phyloP scores from a whole-genome alignment of 2,797 vertebrate species.

The Lophius americanus region DNA sequence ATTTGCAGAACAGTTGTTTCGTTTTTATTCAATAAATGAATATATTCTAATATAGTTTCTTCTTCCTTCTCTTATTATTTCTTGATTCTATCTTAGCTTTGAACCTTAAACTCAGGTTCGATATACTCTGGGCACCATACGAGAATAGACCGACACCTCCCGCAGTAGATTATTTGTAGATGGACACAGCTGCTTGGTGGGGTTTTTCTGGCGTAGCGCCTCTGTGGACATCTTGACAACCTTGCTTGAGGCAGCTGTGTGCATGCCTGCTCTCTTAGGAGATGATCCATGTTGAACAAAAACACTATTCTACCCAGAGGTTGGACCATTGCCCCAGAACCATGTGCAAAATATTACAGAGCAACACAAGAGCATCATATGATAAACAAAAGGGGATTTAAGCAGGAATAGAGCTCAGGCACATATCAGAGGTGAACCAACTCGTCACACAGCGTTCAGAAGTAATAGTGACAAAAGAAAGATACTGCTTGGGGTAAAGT shows the following conservation, averaged over 20 bases:
- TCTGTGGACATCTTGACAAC: slow-evolving; percentile 68
- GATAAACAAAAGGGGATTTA: slow-evolving; percentile 62
- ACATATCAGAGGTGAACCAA: slow-evolving; percentile 49
- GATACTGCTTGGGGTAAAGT: slow-evolving; percentile 3
- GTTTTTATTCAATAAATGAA: too few relatives aligned
- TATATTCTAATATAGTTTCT: background rate
- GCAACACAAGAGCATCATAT: slow-evolving; percentile 78
- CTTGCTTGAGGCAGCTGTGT: slow-evolving; percentile 66
- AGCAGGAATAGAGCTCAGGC: slow-evolving; percentile 56
- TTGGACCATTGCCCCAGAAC: slow-evolving; percentile 69
- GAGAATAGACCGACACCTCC: slow-evolving; percentile 61
- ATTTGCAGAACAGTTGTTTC: too few relatives aligned
- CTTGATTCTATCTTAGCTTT: slow-evolving; percentile 16
- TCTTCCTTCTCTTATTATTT: background rate
- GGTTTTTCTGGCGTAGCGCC: slow-evolving; percentile 60
- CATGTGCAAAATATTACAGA: slow-evolving; percentile 79
- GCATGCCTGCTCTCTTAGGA: slow-evolving; percentile 55
- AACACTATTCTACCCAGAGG: slow-evolving; percentile 74
- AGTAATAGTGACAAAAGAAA: slow-evolving; percentile 35
- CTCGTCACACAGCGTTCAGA: slow-evolving; percentile 23
- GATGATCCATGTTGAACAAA: slow-evolving; percentile 74
- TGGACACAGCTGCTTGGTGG: slow-evolving; percentile 70
- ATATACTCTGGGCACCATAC: slow-evolving; percentile 29
- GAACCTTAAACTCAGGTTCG: slow-evolving; percentile 17
- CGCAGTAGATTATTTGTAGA: slow-evolving; percentile 74